These are phyloP conservation scores for Ischnura elegans DNA, from an alignment of 2,888 invertebrate genomes.

Conservation along the genomic window DNA sequence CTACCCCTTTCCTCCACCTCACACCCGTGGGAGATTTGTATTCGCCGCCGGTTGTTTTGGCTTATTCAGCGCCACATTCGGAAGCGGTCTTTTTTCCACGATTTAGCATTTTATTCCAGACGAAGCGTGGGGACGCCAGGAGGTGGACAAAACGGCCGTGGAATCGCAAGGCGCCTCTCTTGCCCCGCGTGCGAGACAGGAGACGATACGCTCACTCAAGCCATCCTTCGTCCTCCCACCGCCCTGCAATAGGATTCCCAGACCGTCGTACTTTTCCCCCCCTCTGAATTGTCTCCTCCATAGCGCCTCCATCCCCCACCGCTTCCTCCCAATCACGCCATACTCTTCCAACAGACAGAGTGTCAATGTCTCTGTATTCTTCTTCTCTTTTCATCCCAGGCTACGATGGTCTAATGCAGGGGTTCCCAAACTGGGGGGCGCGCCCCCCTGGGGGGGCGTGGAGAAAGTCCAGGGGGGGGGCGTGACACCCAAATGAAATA, in stretches of 20 bases:
- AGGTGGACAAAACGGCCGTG: slow-evolving; percentile 39
- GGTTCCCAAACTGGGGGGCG: too few relatives aligned
- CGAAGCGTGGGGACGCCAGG: slow-evolving; percentile 38
- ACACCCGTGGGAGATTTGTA: slow-evolving; percentile 8
- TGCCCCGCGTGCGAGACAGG: background rate
- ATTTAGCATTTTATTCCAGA: slow-evolving; percentile 57
- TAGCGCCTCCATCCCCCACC: background rate
- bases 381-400: background rate
- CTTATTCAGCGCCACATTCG: slow-evolving; percentile 60
- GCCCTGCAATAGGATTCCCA: too few relatives aligned
- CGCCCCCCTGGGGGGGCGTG: too few relatives aligned
- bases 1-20: too few relatives aligned
- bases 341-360: too few relatives aligned
- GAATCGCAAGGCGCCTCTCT: slow-evolving; percentile 33
- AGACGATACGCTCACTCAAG: background rate
- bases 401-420: background rate
- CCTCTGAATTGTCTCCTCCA: too few relatives aligned
- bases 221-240: background rate
- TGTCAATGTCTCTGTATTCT: background rate
- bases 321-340: background rate
- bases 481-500: too few relatives aligned
- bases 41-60: slow-evolving; percentile 39
- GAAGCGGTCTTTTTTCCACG: slow-evolving; percentile 58
- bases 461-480: too few relatives aligned
- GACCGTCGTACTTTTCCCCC: background rate